Conservation (phyloP, 2,888 invertebrate species). For the Agonopterix subpropinquella region DNA sequence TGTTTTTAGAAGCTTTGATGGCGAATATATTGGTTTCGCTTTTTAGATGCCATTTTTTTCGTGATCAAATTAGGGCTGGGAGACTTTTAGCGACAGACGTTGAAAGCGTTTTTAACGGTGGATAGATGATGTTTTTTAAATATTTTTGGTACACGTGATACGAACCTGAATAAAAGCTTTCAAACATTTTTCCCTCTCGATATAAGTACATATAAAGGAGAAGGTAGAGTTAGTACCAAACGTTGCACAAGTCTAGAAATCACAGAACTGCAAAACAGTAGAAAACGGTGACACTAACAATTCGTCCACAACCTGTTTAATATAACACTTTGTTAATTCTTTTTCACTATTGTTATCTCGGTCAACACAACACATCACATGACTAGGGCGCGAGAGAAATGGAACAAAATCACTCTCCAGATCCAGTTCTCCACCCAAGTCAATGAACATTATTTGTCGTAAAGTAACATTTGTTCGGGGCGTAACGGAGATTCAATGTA, state of each 20-base stretch:
- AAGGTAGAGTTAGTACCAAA: too few species aligned
- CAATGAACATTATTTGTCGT: constrained; percentile 49
- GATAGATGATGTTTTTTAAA: not conserved
- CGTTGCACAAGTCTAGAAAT: too few species aligned
- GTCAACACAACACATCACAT: not conserved
- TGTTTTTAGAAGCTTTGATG: constrained; percentile 65
- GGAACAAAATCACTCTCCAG: not conserved
- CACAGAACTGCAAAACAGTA: too few species aligned
- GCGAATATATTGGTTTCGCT: constrained; percentile 58
- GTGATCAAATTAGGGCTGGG: constrained; percentile 51
- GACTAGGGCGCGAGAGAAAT: not conserved
- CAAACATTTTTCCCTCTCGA: too few species aligned
- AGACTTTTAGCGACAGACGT: constrained; percentile 16
- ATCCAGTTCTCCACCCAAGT: constrained; percentile 38
- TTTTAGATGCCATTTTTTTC: constrained; percentile 55
- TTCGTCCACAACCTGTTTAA: too few species aligned
- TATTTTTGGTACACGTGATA: too few species aligned
- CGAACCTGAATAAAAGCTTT: too few species aligned
- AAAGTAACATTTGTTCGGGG: constrained; percentile 60
- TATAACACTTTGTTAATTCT: too few species aligned
- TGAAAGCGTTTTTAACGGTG: constrained; percentile 5
- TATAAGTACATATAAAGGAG: too few species aligned
- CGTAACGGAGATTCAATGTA: constrained; percentile 67
- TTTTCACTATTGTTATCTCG: not conserved
- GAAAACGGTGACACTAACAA: too few species aligned